Evolutionary conservation across 1,140 invertebrate genomes (phyloP).

Genomic region (Telenomus remus): DNA sequence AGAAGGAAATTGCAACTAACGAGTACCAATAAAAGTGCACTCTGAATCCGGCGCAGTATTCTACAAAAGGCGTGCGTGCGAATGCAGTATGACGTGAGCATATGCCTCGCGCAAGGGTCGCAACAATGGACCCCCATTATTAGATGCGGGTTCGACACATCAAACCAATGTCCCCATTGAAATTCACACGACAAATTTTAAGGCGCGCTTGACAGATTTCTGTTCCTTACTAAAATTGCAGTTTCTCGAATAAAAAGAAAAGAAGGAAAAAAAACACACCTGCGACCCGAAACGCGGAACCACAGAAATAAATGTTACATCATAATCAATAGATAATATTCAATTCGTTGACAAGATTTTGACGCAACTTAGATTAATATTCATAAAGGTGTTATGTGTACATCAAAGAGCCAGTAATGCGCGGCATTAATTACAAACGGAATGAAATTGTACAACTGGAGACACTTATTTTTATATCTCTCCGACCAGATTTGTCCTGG

Average conservation of each 20-base stretch:
- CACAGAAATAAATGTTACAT: too few species aligned
- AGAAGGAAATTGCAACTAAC: constrained; percentile 46
- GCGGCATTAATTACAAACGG: constrained; percentile 22
- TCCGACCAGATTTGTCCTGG: too few species aligned
- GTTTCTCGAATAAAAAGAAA: too few species aligned
- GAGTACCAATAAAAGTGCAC: constrained; percentile 49
- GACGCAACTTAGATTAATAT: constrained; percentile 30
- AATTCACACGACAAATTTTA: constrained; percentile 6
- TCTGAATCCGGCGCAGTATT: constrained; percentile 37
- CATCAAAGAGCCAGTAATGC: background rate
- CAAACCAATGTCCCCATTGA: constrained; percentile 33
- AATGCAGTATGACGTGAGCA: constrained; percentile 38
- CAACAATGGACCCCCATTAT: constrained; percentile 50
- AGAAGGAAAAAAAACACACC: too few species aligned
- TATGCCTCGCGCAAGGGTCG: constrained; percentile 23
- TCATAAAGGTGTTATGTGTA: constrained; percentile 21
- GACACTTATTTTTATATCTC: constrained; percentile 3
- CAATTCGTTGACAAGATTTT: constrained; percentile 15
- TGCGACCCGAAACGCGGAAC: too few species aligned
- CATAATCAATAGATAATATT: too few species aligned
- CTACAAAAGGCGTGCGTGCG: constrained; percentile 44
- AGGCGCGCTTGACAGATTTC: too few species aligned
- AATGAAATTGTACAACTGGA: constrained; percentile 20
- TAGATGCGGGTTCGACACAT: constrained; percentile 30
- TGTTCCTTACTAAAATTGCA: too few species aligned